Conservation (phyloP, 1,140 invertebrate genomes). For the Drosophila bifasciata region DNA sequence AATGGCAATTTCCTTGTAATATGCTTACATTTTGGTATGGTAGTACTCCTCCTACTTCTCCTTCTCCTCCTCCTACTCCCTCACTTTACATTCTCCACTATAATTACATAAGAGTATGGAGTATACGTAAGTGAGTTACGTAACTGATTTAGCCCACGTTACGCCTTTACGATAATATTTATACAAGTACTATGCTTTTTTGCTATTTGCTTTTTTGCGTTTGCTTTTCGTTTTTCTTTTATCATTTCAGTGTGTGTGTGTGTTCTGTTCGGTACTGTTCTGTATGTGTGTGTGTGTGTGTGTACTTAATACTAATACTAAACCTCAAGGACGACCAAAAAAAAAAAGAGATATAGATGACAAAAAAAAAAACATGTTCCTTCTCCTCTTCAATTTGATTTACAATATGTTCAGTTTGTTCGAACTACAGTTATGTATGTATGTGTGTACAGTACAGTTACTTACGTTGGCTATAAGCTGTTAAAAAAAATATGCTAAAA, state of each 20-base stretch:
- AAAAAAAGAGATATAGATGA: constrained; percentile 31
- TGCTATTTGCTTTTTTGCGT: constrained; percentile 1
- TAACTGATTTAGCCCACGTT: too few species aligned
- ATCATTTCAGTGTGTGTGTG: constrained; percentile 31
- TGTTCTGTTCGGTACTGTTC: background rate
- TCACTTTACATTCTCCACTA: too few species aligned
- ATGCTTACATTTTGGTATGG: constrained; percentile 54
- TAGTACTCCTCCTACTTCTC: constrained; percentile 37
- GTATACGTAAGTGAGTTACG: constrained; percentile 30
- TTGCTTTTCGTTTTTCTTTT: constrained; percentile 46
- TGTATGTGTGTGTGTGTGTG: constrained; percentile 12
- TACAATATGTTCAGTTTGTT: constrained; percentile 45
- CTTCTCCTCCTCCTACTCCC: constrained; percentile 29
- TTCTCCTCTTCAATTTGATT: constrained; percentile 6
- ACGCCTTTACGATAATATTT: constrained; percentile 18
- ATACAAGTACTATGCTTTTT: constrained; percentile 24
- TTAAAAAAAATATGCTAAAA: constrained; percentile 77
- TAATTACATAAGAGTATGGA: constrained; percentile 37
- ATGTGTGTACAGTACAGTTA: too few species aligned
- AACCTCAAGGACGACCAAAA: constrained; percentile 33
- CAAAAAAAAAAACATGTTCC: constrained; percentile 14
- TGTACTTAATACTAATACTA: constrained; percentile 25
- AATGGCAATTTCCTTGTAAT: constrained; percentile 77
- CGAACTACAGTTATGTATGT: constrained; percentile 45
- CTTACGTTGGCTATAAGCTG: constrained; percentile 72